Evolutionary conservation across 2,797 vertebrate genomes (phyloP), one percentile per base, ranked within the genome.

Genomic region (Tamandua tetradactyla): DNA sequence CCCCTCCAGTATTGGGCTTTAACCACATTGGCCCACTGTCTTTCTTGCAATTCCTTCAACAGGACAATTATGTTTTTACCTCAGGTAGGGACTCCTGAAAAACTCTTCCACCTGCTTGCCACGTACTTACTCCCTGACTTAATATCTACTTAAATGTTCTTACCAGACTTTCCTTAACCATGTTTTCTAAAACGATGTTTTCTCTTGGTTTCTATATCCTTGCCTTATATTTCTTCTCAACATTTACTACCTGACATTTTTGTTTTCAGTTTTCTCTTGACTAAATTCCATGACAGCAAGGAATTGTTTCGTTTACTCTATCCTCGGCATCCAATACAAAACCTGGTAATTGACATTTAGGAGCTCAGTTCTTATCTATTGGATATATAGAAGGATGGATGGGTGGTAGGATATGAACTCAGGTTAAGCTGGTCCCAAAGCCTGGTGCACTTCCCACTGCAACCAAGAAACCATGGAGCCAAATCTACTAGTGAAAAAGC

Each of bases 251-350:
- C 27, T 71, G 47, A 64, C n/a, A 37, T 81, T 20, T 64, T 47
- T 89, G 22, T 57, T 83, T 92, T 84, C 25, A 76, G 72, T 95
- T 49, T 91, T 92, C 30, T 47, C 4, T 69, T 82, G 62, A 90
- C 61, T 81, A 71, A 90, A 90, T 75, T 88, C 35, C 61, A 75
- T 62, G 22, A 84, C 32, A 80, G n/a, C 75, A 93, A 93, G 52
- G 37, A 93, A 88, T 91, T 91, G 35, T 86, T 89, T 91, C 91
- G 15, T 87, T 95, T 89, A 76, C 55, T 95, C 42, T 93, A 76
- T 89, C 47, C 35, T 94, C 23, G 87, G n/a, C 11, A 87, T 22
- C n/a, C 27, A 59, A 22, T 82, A 92, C 47, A 89, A 83, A 81
- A 35, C 37, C 83, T 81, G 25, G 57, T 61, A 78, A 83, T 76